A percentile compares a stretch with the other conserved stretches of the same genome.
phyloP scores from a whole-genome alignment of 2,113 vertebrate genomes.

The Calyptomena viridis region DNA sequence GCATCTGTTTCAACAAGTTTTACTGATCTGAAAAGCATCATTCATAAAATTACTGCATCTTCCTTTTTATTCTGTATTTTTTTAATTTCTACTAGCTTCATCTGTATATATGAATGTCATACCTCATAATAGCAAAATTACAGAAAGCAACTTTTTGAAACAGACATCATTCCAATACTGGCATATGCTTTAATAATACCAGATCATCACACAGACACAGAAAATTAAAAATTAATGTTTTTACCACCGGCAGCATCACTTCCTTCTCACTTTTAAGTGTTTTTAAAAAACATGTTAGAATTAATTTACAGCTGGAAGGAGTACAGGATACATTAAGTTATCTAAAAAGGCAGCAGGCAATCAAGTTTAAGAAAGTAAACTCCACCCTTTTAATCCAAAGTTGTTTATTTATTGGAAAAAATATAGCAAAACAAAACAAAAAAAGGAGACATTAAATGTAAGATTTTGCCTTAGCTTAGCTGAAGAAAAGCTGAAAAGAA shows the following conservation, averaged over 20 bases:
- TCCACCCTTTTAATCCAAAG: neutral
- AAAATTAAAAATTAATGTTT: neutral
- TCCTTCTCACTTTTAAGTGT: neutral
- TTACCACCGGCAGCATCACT: neutral
- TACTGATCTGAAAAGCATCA: neutral
- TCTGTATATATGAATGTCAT: neutral
- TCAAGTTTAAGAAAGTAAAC: neutral
- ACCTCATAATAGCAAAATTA: neutral
- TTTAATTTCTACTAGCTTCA: neutral
- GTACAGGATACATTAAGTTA: neutral
- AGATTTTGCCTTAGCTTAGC: neutral
- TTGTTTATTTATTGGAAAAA: neutral
- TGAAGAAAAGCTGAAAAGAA: neutral
- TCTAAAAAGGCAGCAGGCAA: neutral
- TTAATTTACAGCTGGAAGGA: neutral
- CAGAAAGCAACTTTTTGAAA: neutral
- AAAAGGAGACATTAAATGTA: accelerated
- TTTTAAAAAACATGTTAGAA: neutral
- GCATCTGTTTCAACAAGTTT: neutral
- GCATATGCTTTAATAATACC: neutral
- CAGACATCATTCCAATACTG: neutral
- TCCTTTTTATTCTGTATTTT: neutral
- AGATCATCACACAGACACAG: neutral
- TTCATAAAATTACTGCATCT: neutral
- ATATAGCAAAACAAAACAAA: no score